Base-by-base conservation (phyloP, 2,888 invertebrate genomes). In the Linyphia triangularis region DNA sequence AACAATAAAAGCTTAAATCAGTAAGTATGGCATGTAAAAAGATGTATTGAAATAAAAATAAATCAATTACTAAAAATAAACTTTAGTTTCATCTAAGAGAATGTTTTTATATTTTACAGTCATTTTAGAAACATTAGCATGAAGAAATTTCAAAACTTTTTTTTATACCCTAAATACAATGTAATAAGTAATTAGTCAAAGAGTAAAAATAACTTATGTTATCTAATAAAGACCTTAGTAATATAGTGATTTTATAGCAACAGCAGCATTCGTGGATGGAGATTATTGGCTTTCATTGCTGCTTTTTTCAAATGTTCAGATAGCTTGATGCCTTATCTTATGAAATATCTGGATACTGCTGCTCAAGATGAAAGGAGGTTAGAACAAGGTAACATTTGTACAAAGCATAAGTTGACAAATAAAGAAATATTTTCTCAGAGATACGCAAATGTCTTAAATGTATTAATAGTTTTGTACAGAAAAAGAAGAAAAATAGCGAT, bases 221-320 rank as follows among this genome's bases (percentile, higher is more conserved):
- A n/a, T n/a, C n/a, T n/a, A n/a, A n/a, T n/a, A n/a, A n/a, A n/a
- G n/a, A n/a, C n/a, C n/a, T n/a, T n/a, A n/a, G n/a, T n/a, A n/a
- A n/a, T n/a, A n/a, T n/a, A n/a, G n/a, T n/a, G 2, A 1, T 40
- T n/a, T 19, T 10, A 22, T 22, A 88, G 88, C 33, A 78, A 88
- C 13, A 98, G 97, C 75, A 96, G 97, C 92, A 97, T 98, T 93
- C 95, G 97, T 82, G 99, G 99, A 51, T 99, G 99, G 99, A 94
- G 99, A 9, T 94, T 99, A 90, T 95, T 99, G 92, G 97, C 97
- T 92, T 98, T 99, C 89, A 95, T 99, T 37, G 98, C 98, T 0
- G 98, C 98, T 0, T 99, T 99, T 93, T 99, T 98, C 93, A 97
- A 97, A 51, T 98, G 98, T 93, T 97, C 97, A 0, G 97, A 98